Evolutionary conservation across 2,888 invertebrate species (phyloP).

Genomic region (Blera fallax): DNA sequence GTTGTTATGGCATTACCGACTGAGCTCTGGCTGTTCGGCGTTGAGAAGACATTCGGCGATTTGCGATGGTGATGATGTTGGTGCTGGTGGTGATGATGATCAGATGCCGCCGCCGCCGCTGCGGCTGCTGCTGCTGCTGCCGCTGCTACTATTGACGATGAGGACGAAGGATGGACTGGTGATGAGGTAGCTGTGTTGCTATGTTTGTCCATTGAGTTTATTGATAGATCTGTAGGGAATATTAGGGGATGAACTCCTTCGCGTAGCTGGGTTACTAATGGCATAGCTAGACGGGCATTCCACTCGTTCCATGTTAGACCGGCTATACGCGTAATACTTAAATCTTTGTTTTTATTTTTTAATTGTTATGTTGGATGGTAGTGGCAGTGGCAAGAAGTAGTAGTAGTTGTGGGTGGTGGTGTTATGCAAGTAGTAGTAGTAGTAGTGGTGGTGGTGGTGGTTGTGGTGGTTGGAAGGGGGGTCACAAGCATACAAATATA

Average conservation of each 20-base stretch:
- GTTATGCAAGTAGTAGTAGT: conserved; percentile 54
- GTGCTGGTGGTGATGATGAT: conserved; percentile 59
- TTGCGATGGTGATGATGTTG: conserved; percentile 74
- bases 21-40: conserved; percentile 55
- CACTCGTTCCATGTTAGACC: conserved; percentile 88
- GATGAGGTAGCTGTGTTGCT: conserved; percentile 72
- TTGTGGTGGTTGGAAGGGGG: conserved; percentile 47
- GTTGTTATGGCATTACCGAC: conserved; percentile 56
- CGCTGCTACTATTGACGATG: conserved; percentile 73
- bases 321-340: conserved; percentile 88
- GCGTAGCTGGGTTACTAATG: conserved; percentile 85
- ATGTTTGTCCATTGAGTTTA: conserved; percentile 78
- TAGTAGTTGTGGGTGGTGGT: conserved; percentile 57
- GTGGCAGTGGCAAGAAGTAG: conserved; percentile 62
- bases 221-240: conserved; percentile 81
- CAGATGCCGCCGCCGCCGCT: conserved; percentile 48
- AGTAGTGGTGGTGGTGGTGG: conserved; percentile 49
- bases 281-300: conserved; percentile 89
- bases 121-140: conserved; percentile 53
- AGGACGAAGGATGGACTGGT: conserved; percentile 75
- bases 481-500: conserved; percentile 59
- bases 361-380: conserved; percentile 50
- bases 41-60: conserved; percentile 74
- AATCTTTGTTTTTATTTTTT: conserved; percentile 82
- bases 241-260: conserved; percentile 82